Percentiles rank a stretch among this genome's conserved stretches.
Evolutionary conservation across 35 echinoderm and acorn worm genomes (phyloP).

Genomic region (Heliocidaris erythrogramma): DNA sequence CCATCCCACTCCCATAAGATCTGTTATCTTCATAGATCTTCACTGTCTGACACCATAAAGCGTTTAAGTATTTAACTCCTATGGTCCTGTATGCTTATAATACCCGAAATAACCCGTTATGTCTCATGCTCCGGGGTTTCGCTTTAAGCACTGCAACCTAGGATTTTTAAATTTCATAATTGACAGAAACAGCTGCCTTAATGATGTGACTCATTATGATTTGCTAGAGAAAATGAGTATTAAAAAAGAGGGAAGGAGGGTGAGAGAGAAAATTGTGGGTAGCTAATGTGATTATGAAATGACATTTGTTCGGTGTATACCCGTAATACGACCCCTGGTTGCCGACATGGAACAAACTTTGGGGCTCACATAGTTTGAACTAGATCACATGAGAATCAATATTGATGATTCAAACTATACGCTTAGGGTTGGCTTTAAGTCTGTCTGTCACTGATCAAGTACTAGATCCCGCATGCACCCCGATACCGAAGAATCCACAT

Average conservation of each 20-base stretch:
- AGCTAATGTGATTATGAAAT: neutral
- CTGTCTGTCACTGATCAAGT: neutral
- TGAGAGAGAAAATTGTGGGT: neutral
- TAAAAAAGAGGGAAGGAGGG: neutral
- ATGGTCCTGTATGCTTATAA: neutral
- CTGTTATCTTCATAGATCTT: neutral
- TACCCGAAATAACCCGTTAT: neutral
- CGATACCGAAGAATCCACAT: neutral
- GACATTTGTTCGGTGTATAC: neutral
- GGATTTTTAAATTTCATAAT: neutral
- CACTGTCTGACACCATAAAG: neutral
- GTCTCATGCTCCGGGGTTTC: neutral
- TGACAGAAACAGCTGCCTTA: neutral
- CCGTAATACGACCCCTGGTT: neutral
- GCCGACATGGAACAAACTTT: neutral
- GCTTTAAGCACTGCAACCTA: neutral
- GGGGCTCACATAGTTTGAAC: neutral
- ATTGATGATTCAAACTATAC: constrained; percentile 7
- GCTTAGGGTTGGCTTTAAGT: neutral
- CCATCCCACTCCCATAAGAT: neutral
- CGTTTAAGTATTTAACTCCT: neutral
- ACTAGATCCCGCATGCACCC: neutral
- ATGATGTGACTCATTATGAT: neutral
- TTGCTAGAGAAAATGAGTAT: neutral
- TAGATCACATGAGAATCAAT: neutral